phyloP scores from a whole-genome alignment of 2,797 vertebrate species.

The Mico argentatus region DNA sequence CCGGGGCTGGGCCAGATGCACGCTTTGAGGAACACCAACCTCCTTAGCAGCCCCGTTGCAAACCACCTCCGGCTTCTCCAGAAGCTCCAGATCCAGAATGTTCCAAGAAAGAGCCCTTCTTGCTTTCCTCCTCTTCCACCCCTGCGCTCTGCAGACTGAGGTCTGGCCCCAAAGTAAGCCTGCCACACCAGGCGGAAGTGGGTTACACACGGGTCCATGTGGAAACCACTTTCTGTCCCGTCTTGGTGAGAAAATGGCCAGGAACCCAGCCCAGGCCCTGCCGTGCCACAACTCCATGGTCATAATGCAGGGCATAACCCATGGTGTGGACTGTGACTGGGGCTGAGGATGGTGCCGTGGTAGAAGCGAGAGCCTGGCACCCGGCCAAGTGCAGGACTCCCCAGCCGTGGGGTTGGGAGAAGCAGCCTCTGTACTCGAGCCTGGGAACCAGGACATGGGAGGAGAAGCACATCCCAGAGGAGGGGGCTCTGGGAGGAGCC shows the following conservation, averaged over 20 bases:
- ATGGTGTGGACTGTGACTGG: fast-evolving
- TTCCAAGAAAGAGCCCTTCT: not conserved
- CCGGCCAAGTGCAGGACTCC: not conserved
- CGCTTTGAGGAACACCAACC: not conserved
- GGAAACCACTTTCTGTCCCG: not conserved
- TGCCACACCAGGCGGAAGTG: not conserved
- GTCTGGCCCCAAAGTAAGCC: not conserved
- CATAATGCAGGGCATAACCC: no score
- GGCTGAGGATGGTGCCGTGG: fast-evolving
- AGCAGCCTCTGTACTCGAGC: fast-evolving
- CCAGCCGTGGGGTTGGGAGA: not conserved
- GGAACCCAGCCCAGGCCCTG: not conserved
- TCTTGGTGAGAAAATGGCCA: no score
- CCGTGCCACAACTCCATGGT: fast-evolving
- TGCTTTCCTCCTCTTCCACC: not conserved
- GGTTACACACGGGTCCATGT: fast-evolving
- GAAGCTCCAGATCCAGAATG: not conserved
- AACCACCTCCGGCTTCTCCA: not conserved
- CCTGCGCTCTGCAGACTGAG: no score
- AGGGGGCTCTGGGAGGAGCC: not conserved
- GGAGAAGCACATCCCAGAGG: not conserved
- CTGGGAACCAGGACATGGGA: fast-evolving
- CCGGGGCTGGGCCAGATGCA: not conserved
- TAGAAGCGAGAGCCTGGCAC: not conserved
- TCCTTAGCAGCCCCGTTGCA: not conserved